phyloP scores from a whole-genome alignment of 1,140 invertebrate species.

The Drosophila fuyamai region DNA sequence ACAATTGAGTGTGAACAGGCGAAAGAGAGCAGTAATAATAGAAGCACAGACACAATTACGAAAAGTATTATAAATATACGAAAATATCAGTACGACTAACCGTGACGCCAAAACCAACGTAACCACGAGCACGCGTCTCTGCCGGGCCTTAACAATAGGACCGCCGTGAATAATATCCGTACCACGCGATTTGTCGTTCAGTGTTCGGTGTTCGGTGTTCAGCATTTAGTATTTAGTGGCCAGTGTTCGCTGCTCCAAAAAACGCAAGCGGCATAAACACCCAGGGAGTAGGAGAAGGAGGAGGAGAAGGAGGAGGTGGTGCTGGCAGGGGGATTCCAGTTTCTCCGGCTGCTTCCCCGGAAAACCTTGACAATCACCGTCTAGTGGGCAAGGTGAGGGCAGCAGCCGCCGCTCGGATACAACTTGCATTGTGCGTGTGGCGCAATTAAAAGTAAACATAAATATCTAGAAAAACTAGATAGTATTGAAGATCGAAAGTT shows the following conservation, averaged over 20 bases:
- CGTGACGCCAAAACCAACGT: slow-evolving; percentile 22
- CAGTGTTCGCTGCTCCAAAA: slow-evolving; percentile 28
- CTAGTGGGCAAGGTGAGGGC: slow-evolving; percentile 64
- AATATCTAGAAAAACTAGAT: slow-evolving; percentile 1
- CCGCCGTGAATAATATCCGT: slow-evolving; percentile 46
- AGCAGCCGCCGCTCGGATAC: slow-evolving; percentile 24
- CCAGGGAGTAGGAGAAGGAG: slow-evolving; percentile 14
- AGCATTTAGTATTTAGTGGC: slow-evolving; percentile 2
- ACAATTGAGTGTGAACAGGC: slow-evolving; percentile 73
- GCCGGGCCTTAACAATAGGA: slow-evolving; percentile 66
- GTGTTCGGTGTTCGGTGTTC: slow-evolving; percentile 32
- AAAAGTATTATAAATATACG: slow-evolving; percentile 37
- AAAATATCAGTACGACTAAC: slow-evolving; percentile 25
- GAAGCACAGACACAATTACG: slow-evolving; percentile 29
- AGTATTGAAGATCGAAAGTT: neutral
- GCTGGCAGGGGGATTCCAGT: slow-evolving; percentile 13
- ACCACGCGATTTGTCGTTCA: slow-evolving; percentile 54
- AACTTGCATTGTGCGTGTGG: slow-evolving; percentile 60
- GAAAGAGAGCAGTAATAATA: slow-evolving; percentile 32
- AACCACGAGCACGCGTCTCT: slow-evolving; percentile 59
- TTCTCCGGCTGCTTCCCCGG: slow-evolving; percentile 27
- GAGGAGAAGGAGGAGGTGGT: too few species aligned
- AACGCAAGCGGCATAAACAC: slow-evolving; percentile 5
- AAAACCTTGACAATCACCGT: slow-evolving; percentile 71
- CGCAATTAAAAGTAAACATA: slow-evolving; percentile 61